phyloP scores from a whole-genome alignment of 2,797 vertebrate species.

The Alca torda region DNA sequence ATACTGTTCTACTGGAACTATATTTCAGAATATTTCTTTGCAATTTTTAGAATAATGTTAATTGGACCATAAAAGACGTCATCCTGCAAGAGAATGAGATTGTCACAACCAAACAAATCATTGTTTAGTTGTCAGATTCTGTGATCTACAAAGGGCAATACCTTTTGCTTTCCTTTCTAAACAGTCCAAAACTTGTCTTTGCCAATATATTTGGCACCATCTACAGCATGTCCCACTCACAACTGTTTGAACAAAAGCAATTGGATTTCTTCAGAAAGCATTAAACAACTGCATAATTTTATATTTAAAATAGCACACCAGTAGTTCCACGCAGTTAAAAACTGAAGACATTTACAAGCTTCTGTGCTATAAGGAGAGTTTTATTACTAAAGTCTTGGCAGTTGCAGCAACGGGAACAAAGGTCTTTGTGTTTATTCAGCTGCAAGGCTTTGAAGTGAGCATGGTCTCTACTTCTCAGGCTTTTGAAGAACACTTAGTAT shows the following conservation, averaged over 20 bases:
- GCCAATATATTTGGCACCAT: neutral
- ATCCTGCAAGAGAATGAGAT: neutral
- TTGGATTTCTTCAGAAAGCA: neutral
- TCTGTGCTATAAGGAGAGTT: neutral
- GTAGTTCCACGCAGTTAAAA: neutral
- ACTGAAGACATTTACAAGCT: neutral
- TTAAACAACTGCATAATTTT: neutral
- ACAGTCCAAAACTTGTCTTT: neutral
- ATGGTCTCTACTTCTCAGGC: neutral
- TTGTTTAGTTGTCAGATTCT: neutral
- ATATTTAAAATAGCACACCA: neutral
- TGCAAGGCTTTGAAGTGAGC: conserved; percentile 48
- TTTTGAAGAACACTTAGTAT: conserved; percentile 5
- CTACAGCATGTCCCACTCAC: neutral
- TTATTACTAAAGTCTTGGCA: neutral
- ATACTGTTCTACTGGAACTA: neutral
- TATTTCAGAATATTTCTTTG: neutral
- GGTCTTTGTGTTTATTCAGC: conserved; percentile 37
- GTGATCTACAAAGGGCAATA: neutral
- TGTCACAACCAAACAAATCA: neutral
- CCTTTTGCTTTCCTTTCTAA: neutral
- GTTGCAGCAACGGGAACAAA: conserved; percentile 13
- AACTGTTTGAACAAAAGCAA: neutral
- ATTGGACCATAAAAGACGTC: neutral
- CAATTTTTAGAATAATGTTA: neutral